phyloP scores from a whole-genome alignment of 2,888 invertebrate species.

The Drosophila neotestacea region DNA sequence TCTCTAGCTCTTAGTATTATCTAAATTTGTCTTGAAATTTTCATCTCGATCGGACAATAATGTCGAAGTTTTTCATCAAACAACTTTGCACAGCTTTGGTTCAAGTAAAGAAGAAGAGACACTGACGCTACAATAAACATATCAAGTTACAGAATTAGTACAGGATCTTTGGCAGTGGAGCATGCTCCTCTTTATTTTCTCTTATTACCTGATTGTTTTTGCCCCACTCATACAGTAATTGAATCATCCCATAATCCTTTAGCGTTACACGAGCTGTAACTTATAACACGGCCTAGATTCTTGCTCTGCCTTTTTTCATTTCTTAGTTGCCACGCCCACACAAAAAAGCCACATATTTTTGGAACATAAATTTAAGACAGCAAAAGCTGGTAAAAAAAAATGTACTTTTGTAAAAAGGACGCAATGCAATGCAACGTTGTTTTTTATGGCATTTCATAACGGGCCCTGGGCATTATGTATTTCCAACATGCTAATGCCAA shows the following conservation, averaged over 20 bases:
- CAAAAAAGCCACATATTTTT: conserved; percentile 63
- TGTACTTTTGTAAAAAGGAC: conserved; percentile 19
- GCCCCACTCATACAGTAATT: not conserved
- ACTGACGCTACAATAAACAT: no score
- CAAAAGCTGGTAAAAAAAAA: conserved; percentile 43
- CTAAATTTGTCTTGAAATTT: no score
- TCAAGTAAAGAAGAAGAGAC: no score
- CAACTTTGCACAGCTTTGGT: no score
- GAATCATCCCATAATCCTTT: conserved; percentile 10
- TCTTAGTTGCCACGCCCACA: conserved; percentile 20
- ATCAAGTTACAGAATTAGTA: no score
- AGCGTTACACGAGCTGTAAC: conserved; percentile 9
- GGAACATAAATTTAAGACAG: conserved; percentile 62
- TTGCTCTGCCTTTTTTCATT: conserved; percentile 24
- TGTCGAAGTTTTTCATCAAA: no score
- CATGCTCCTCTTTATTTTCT: no score
- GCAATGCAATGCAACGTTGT: conserved; percentile 53
- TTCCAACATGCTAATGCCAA: conserved; percentile 74
- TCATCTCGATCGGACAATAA: no score
- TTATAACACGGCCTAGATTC: conserved; percentile 24
- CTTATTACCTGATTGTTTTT: not conserved
- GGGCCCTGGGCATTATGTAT: conserved; percentile 54
- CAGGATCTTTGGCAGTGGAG: no score
- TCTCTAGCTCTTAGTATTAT: no score
- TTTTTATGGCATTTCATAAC: conserved; percentile 51